phyloP scores from a whole-genome alignment of 35 echinoderm and acorn worm genomes.

The Eucidaris tribuloides region DNA sequence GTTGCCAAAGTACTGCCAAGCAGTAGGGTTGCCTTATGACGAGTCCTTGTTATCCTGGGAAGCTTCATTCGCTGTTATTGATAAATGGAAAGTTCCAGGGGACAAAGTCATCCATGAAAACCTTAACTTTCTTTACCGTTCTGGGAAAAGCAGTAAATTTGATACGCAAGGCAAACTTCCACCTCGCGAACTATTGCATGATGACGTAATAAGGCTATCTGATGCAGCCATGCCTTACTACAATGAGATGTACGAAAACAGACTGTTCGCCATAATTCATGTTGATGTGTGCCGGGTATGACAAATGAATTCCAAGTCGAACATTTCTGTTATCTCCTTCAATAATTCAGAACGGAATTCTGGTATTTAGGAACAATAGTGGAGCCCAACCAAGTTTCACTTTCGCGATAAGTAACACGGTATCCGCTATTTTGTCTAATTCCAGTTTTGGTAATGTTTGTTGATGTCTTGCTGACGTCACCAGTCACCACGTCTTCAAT shows the following conservation, averaged over 20 bases:
- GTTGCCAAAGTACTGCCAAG: conserved; percentile 31
- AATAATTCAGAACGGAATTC: too few species aligned
- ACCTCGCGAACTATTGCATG: neutral
- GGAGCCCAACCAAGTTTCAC: too few species aligned
- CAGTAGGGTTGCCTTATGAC: conserved; percentile 25
- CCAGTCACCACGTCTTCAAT: too few species aligned
- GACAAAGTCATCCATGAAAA: neutral
- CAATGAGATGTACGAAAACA: neutral
- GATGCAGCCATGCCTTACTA: neutral
- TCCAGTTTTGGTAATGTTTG: too few species aligned
- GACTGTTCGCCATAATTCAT: too few species aligned
- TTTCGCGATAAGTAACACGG: too few species aligned
- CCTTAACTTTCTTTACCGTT: neutral
- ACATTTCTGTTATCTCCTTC: too few species aligned
- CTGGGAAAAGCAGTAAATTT: neutral
- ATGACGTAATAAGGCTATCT: neutral
- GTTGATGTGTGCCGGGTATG: too few species aligned
- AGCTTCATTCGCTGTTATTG: neutral
- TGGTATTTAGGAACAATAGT: too few species aligned
- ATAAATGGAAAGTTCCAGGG: conserved; percentile 8
- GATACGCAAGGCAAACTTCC: neutral
- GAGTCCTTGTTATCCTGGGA: conserved; percentile 45
- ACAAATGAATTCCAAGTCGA: too few species aligned
- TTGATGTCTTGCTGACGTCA: too few species aligned
- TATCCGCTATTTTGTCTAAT: too few species aligned